These are phyloP conservation scores for Syngnathus acus DNA, from an alignment of 2,797 vertebrate genomes.

Conservation along the genomic window DNA sequence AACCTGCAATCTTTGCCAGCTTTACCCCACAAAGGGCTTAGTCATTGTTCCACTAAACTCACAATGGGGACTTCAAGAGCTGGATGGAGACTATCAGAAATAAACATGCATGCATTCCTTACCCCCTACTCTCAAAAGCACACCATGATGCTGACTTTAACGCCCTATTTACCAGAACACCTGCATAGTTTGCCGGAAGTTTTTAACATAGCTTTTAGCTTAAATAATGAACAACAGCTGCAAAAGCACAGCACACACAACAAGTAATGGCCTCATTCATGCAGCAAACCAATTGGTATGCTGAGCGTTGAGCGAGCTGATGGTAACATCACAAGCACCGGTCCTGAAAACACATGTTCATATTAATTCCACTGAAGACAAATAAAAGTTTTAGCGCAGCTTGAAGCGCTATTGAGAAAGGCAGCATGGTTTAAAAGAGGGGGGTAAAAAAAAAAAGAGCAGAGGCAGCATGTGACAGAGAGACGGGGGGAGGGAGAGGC, in stretches of 20 bases:
- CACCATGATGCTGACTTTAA: slow-evolving; percentile 36
- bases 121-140: slow-evolving; percentile 32
- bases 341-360: neutral
- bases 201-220: slow-evolving; percentile 20
- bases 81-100: slow-evolving; percentile 34
- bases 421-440: slow-evolving; percentile 9
- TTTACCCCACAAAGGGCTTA: slow-evolving; percentile 46
- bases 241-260: slow-evolving; percentile 42
- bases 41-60: slow-evolving; percentile 19
- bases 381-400: slow-evolving; percentile 16
- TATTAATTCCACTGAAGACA: slow-evolving; percentile 14
- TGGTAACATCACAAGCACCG: neutral
- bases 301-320: slow-evolving; percentile 22
- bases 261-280: slow-evolving; percentile 43
- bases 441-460: neutral
- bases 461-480: slow-evolving; percentile 8
- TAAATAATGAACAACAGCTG: slow-evolving; percentile 26
- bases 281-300: slow-evolving; percentile 40
- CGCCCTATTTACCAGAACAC: slow-evolving; percentile 31
- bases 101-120: slow-evolving; percentile 52
- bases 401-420: slow-evolving; percentile 10
- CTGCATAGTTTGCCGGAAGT: slow-evolving; percentile 29
- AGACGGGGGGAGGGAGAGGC: slow-evolving; percentile 35
- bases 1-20: slow-evolving; percentile 31
- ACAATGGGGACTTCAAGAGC: slow-evolving; percentile 30